Conservation (phyloP, 2,888 invertebrate genomes). For the Tanaodytes sp. region DNA sequence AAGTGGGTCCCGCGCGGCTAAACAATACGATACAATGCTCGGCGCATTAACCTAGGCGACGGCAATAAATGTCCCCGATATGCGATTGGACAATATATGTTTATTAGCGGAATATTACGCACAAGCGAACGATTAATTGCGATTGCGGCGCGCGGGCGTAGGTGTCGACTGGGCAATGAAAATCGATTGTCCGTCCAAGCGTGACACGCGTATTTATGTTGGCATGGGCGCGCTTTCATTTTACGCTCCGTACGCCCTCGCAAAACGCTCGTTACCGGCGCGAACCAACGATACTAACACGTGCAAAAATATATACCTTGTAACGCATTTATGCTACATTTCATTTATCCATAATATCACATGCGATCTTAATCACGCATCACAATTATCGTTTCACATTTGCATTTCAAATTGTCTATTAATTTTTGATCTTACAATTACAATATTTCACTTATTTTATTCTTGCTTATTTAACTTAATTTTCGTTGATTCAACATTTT, state of each 20-base stretch:
- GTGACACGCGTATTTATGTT: constrained; percentile 57
- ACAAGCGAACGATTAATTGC: constrained; percentile 56
- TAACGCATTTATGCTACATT: constrained; percentile 29
- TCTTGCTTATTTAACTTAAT: too few species aligned
- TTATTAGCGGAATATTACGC: constrained; percentile 56
- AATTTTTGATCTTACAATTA: too few species aligned
- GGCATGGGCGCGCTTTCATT: constrained; percentile 56
- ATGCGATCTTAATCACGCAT: too few species aligned
- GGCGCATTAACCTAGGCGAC: constrained; percentile 42
- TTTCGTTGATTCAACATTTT: too few species aligned
- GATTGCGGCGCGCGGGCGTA: constrained; percentile 54
- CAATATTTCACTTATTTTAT: too few species aligned
- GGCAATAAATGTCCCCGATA: constrained; percentile 47
- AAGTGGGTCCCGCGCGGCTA: constrained; percentile 1
- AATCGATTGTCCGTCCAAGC: constrained; percentile 56
- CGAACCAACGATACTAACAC: constrained; percentile 43
- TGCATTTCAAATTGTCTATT: too few species aligned
- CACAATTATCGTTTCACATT: too few species aligned
- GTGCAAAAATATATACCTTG: constrained; percentile 35
- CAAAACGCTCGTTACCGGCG: constrained; percentile 53
- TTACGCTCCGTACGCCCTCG: constrained; percentile 44
- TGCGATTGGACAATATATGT: constrained; percentile 49
- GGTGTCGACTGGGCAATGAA: constrained; percentile 57
- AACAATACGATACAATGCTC: constrained; percentile 16
- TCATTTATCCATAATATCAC: too few species aligned